Conservation (phyloP, 2,888 invertebrate genomes). For the Mystacides longicornis region DNA sequence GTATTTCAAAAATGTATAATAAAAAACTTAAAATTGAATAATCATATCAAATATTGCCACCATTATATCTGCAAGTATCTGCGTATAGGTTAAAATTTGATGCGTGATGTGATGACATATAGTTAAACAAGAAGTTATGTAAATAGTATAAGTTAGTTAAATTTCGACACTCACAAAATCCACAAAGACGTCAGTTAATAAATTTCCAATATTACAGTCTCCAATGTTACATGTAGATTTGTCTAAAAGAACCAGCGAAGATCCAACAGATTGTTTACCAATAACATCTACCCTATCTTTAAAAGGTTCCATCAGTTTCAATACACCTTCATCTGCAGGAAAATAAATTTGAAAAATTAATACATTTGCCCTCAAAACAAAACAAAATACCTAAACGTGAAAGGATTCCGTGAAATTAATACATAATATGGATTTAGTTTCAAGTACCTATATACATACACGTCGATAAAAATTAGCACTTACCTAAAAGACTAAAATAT, state of each 20-base stretch:
- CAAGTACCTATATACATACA: background rate
- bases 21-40: no score
- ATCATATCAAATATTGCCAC: background rate
- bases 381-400: background rate
- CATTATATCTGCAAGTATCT: background rate
- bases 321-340: slow-evolving; percentile 45
- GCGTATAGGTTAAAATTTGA: background rate
- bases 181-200: slow-evolving; percentile 65
- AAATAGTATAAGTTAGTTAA: background rate
- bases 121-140: no score
- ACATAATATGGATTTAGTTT: background rate
- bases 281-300: slow-evolving; percentile 47
- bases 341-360: background rate
- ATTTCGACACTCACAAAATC: slow-evolving; percentile 49
- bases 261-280: slow-evolving; percentile 52
- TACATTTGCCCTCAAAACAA: background rate
- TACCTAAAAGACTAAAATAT: background rate
- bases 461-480: background rate
- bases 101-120: no score
- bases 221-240: slow-evolving; percentile 44
- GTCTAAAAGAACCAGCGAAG: slow-evolving; percentile 49
- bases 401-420: no score
- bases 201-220: slow-evolving; percentile 71
- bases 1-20: no score
- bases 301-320: slow-evolving; percentile 55